phyloP scores from a whole-genome alignment of 2,797 vertebrate species.

The Enteromius argenteus region DNA sequence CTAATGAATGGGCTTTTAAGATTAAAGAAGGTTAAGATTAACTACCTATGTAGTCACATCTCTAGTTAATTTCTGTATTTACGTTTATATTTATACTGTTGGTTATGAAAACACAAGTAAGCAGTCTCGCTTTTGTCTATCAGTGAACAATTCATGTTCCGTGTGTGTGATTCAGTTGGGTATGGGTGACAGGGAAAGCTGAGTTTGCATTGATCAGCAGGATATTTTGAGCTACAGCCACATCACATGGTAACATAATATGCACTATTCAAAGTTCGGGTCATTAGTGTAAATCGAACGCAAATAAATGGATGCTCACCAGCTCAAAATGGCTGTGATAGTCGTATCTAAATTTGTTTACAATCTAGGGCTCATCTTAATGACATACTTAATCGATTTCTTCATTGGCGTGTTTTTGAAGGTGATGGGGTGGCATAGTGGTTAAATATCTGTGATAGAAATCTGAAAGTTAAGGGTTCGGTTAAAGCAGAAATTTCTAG shows the following conservation, averaged over 20 bases:
- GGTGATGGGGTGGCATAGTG: background rate
- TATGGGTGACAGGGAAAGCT: conserved; percentile 46
- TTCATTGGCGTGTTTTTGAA: background rate
- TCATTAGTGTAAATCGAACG: conserved; percentile 48
- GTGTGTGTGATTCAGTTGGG: conserved; percentile 33
- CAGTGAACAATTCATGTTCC: conserved; percentile 49
- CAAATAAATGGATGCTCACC: conserved; percentile 51
- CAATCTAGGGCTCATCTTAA: conserved; percentile 35
- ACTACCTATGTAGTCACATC: too few relatives aligned
- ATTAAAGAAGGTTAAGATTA: background rate
- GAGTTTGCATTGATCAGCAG: conserved; percentile 51
- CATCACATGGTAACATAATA: conserved; percentile 54
- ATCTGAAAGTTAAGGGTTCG: background rate
- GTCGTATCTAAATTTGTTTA: conserved; percentile 41
- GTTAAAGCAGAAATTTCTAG: background rate
- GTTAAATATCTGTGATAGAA: background rate
- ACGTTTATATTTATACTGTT: too few relatives aligned
- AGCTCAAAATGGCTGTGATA: conserved; percentile 44
- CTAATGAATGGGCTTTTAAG: background rate
- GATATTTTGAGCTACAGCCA: conserved; percentile 46
- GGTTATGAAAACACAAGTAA: background rate
- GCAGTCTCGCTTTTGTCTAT: conserved; percentile 4
- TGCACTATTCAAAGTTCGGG: conserved; percentile 25
- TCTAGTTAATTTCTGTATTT: too few relatives aligned
- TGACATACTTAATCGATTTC: conserved; percentile 19